Evolutionary conservation across 2,113 vertebrate genomes (phyloP).

Genomic region (Tragelaphus imberbis): DNA sequence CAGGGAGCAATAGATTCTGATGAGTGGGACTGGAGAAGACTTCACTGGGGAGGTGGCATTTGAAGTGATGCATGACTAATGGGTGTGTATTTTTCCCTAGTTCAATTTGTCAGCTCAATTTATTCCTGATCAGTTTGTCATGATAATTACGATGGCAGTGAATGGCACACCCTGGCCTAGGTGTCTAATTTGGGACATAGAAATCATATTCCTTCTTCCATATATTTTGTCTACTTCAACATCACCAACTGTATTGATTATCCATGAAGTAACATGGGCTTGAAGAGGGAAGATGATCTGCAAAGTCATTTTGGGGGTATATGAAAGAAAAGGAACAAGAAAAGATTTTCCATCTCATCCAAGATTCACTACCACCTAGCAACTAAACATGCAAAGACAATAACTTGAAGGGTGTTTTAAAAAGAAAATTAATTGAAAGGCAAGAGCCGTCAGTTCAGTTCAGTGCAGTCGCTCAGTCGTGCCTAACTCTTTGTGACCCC

Average conservation of each 20-base stretch:
- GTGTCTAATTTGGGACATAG: neutral
- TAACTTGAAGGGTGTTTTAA: neutral
- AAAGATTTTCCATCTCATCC: neutral
- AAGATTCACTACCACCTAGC: neutral
- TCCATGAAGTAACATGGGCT: neutral
- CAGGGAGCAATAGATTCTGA: neutral
- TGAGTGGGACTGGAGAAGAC: neutral
- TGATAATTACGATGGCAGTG: neutral
- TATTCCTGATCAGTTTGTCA: slow-evolving; percentile 18
- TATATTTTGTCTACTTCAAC: neutral
- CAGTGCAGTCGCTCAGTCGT: too few relatives aligned
- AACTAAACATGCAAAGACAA: neutral
- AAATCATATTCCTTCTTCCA: neutral
- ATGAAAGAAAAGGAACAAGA: neutral
- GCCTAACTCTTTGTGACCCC: too few relatives aligned
- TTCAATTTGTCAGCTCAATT: neutral
- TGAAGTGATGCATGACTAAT: neutral
- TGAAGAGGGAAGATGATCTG: neutral
- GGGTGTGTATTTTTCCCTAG: neutral
- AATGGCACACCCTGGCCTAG: neutral
- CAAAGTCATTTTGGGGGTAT: neutral
- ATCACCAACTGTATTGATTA: neutral
- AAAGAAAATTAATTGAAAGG: neutral
- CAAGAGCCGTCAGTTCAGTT: too few relatives aligned
- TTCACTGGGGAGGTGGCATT: neutral